Evolutionary conservation across 2,888 invertebrate species (phyloP).

Genomic region (Troides helena): DNA sequence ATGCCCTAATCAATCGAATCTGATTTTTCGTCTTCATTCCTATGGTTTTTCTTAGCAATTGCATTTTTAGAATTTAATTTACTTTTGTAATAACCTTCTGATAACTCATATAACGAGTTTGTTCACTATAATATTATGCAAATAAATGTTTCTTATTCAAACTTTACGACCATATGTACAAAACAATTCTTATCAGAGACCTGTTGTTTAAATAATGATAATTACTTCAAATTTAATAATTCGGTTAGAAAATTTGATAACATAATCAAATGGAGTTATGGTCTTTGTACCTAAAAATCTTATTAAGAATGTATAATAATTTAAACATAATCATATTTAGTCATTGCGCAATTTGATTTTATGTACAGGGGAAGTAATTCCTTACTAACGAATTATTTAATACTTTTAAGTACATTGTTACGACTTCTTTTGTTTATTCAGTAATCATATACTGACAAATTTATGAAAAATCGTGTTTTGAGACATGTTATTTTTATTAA

Average conservation of each 20-base stretch:
- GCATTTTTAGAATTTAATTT: background rate
- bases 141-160: slow-evolving; percentile 7
- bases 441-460: too few relatives aligned
- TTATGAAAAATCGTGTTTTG: too few relatives aligned
- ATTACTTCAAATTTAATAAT: background rate
- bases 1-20: background rate
- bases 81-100: background rate
- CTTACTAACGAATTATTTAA: too few relatives aligned
- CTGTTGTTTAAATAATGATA: slow-evolving; percentile 12
- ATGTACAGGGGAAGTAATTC: too few relatives aligned
- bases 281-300: background rate
- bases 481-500: too few relatives aligned
- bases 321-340: too few relatives aligned
- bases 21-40: slow-evolving; percentile 6
- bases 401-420: too few relatives aligned
- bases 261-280: background rate
- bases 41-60: slow-evolving; percentile 3
- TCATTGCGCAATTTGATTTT: too few relatives aligned
- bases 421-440: too few relatives aligned
- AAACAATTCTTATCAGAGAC: slow-evolving; percentile 19
- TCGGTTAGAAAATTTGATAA: background rate
- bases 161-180: slow-evolving; percentile 7
- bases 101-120: slow-evolving; percentile 10
- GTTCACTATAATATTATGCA: slow-evolving; percentile 10
- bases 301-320: too few relatives aligned